Conservation (phyloP, 2,113 vertebrate genomes). For the Glareola pratincola region DNA sequence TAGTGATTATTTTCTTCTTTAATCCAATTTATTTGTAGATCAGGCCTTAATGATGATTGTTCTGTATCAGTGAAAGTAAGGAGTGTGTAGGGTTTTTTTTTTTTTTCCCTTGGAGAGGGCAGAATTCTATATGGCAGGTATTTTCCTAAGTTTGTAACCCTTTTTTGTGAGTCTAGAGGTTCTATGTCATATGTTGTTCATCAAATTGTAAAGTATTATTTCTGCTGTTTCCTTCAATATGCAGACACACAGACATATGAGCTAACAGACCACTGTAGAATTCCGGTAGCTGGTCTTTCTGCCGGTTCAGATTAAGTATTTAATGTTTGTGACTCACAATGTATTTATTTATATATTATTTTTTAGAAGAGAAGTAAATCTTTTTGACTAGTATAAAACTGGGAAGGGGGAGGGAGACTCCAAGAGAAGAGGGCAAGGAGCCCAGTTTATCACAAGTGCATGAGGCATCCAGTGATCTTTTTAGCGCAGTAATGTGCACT, state of each 20-base stretch:
- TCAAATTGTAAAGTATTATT: constrained; percentile 65
- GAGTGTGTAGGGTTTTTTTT: background rate
- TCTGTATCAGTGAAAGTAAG: background rate
- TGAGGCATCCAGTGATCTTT: background rate
- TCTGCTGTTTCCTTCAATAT: constrained; percentile 54
- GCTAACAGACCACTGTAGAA: constrained; percentile 32
- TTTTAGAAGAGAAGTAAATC: constrained; percentile 35
- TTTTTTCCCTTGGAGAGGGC: background rate
- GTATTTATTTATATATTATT: constrained; percentile 45
- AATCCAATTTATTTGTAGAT: background rate
- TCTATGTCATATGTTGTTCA: constrained; percentile 59
- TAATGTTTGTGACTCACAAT: constrained; percentile 27
- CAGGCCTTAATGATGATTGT: background rate
- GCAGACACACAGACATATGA: background rate
- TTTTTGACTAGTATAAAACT: constrained; percentile 6
- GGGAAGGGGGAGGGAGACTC: background rate
- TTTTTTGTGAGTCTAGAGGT: constrained; percentile 4
- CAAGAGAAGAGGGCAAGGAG: background rate
- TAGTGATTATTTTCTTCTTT: background rate
- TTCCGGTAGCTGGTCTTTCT: constrained; percentile 37
- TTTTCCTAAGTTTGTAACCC: constrained; percentile 3
- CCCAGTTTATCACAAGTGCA: background rate
- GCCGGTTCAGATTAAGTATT: constrained; percentile 37
- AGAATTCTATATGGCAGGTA: background rate
- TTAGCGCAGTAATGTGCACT: background rate